Conservation (phyloP, 2,888 invertebrate species). For the Camponotus fellah region DNA sequence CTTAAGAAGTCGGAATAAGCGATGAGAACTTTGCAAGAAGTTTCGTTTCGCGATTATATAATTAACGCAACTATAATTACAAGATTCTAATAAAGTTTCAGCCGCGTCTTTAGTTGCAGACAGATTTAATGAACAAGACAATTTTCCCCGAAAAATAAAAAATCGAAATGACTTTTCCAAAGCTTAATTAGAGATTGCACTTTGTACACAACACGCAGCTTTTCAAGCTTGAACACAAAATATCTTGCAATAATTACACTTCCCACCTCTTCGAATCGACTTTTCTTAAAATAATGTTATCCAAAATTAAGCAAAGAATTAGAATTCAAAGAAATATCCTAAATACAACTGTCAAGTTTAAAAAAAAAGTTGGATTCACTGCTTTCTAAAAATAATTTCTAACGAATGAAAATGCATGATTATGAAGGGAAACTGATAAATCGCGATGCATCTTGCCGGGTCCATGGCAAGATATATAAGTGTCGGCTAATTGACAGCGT, state of each 20-base stretch:
- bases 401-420: neutral
- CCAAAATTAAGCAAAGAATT: neutral
- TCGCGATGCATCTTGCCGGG: neutral
- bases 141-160: neutral
- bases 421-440: neutral
- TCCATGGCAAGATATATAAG: neutral
- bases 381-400: neutral
- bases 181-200: neutral
- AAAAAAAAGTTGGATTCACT: neutral
- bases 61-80: slow-evolving; percentile 7
- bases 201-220: neutral
- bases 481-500: slow-evolving; percentile 44
- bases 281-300: neutral
- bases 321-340: neutral
- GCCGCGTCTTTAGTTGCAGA: neutral
- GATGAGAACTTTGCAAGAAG: neutral
- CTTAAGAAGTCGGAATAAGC: slow-evolving; percentile 32
- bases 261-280: neutral
- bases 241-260: neutral
- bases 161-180: neutral
- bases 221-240: neutral
- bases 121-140: neutral
- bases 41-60: neutral
- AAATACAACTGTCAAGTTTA: neutral
- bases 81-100: neutral